Evolutionary conservation across 2,888 invertebrate species (phyloP).

Genomic region (Caradrina clavipalpis): DNA sequence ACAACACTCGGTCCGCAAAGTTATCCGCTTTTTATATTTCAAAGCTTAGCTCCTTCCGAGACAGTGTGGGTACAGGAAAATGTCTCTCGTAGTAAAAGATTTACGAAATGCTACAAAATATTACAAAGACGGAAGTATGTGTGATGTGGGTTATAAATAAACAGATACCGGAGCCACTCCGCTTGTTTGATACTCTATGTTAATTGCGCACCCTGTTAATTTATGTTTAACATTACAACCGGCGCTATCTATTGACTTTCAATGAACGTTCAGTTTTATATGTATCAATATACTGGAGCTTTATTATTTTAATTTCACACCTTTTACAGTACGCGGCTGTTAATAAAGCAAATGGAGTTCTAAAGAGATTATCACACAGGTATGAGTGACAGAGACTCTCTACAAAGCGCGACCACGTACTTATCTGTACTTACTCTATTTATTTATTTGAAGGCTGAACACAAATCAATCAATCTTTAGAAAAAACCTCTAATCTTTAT

Average conservation of each 20-base stretch:
- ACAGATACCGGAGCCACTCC: slow-evolving; percentile 18
- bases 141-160: slow-evolving; percentile 32
- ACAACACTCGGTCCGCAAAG: slow-evolving; percentile 57
- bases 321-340: not conserved
- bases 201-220: slow-evolving; percentile 50
- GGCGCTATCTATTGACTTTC: slow-evolving; percentile 39
- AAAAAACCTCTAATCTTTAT: too few species aligned
- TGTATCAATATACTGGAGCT: not conserved
- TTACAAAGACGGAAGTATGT: slow-evolving; percentile 20
- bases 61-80: slow-evolving; percentile 45
- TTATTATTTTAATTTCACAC: not conserved
- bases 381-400: not conserved
- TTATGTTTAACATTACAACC: slow-evolving; percentile 41
- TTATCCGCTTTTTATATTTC: slow-evolving; percentile 63
- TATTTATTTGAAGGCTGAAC: not conserved
- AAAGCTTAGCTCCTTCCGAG: slow-evolving; percentile 57
- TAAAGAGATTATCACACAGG: not conserved
- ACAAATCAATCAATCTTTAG: not conserved
- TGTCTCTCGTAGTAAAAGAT: slow-evolving; percentile 52
- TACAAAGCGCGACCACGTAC: not conserved
- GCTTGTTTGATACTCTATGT: slow-evolving; percentile 44
- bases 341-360: not conserved
- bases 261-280: slow-evolving; percentile 1
- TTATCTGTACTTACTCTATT: not conserved
- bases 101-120: slow-evolving; percentile 49